Evolutionary conservation across 2,797 vertebrate species (phyloP).

Genomic region (Trachops cirrhosus): DNA sequence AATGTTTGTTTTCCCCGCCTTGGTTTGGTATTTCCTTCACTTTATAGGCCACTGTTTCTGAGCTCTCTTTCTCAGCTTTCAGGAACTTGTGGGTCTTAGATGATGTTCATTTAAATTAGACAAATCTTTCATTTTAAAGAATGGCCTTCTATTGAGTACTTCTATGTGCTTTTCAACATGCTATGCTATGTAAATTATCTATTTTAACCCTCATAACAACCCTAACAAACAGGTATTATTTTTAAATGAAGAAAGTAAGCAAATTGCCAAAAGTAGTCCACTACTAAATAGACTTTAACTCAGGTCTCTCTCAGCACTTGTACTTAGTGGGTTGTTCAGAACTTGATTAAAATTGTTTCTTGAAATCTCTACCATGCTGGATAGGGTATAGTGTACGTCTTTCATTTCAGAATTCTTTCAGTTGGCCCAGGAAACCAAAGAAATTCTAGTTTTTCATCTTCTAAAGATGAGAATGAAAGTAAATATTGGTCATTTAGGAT

Average conservation of each 20-base stretch:
- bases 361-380: not conserved
- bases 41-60: not conserved
- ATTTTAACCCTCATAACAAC: not conserved
- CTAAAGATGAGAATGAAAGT: slow-evolving; percentile 6
- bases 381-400: not conserved
- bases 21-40: slow-evolving; percentile 15
- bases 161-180: not conserved
- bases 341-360: slow-evolving; percentile 2
- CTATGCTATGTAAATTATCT: not conserved
- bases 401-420: slow-evolving; percentile 28
- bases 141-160: not conserved
- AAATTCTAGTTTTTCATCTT: slow-evolving; percentile 25
- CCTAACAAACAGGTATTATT: not conserved
- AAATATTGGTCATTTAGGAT: not conserved
- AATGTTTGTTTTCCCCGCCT: not conserved
- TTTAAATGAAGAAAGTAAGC: slow-evolving; percentile 16
- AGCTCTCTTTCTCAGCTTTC: not conserved
- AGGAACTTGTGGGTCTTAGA: not conserved
- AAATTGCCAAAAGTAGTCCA: not conserved
- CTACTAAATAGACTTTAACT: slow-evolving; percentile 8
- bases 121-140: slow-evolving; percentile 16
- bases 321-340: not conserved
- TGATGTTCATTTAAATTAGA: not conserved
- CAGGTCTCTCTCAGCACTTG: not conserved
- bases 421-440: not conserved